These are phyloP conservation scores for Seriola aureovittata DNA, from an alignment of 2,113 vertebrate genomes.

Conservation along the genomic window DNA sequence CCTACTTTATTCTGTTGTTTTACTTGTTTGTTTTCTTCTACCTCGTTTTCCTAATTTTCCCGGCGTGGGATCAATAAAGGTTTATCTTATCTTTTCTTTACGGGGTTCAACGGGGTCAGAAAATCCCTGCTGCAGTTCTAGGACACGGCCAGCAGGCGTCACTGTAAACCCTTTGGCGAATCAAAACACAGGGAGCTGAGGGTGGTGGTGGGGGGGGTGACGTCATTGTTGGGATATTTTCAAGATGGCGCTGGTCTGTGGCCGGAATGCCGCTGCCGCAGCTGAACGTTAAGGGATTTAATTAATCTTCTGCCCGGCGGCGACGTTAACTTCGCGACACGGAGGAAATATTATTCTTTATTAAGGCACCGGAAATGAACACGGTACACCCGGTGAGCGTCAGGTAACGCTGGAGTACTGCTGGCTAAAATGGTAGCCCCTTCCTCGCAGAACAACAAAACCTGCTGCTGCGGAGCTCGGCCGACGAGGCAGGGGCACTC, in stretches of 20 bases:
- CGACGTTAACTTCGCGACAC: background rate
- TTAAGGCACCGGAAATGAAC: background rate
- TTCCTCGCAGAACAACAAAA: conserved; percentile 71
- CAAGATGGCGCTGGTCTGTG: conserved; percentile 82
- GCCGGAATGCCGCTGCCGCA: conserved; percentile 54
- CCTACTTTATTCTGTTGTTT: too few species aligned
- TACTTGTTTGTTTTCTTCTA: too few species aligned
- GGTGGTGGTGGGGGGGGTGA: conserved; percentile 48
- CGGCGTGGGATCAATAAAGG: too few species aligned
- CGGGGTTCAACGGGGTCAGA: background rate
- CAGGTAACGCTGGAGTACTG: conserved; percentile 14
- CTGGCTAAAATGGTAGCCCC: conserved; percentile 78
- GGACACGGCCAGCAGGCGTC: conserved; percentile 24
- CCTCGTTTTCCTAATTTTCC: too few species aligned
- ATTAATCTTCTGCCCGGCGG: conserved; percentile 13
- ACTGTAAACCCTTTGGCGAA: background rate
- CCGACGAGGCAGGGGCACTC: conserved; percentile 58
- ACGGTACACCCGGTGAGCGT: background rate
- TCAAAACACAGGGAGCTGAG: conserved; percentile 29
- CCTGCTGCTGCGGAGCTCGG: conserved; percentile 69
- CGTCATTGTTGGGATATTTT: conserved; percentile 79
- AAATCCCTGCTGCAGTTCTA: conserved; percentile 55
- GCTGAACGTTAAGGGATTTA: conserved; percentile 51
- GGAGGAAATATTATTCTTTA: background rate
- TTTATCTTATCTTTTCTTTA: too few species aligned